Conservation (phyloP, 2,113 vertebrate genomes). For the Neolamprologus longior region DNA sequence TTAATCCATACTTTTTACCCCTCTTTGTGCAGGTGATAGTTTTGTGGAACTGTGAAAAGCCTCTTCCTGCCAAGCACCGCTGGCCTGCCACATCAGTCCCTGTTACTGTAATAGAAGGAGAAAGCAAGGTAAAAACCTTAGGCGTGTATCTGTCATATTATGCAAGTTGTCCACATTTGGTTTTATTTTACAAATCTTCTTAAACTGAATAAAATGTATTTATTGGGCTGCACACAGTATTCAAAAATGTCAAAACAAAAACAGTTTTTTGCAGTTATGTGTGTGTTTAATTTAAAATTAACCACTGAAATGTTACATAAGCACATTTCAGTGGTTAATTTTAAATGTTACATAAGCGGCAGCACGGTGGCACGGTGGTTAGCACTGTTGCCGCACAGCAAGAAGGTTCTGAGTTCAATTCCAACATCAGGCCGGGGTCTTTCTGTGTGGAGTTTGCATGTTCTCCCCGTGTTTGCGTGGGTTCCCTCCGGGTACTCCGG, state of each 20-base stretch:
- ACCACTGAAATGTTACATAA: not conserved
- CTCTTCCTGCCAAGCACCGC: conserved; percentile 91
- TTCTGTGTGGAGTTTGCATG: too few relatives aligned
- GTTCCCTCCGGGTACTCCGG: too few relatives aligned
- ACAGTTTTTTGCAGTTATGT: not conserved
- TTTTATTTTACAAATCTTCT: not conserved
- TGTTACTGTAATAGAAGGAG: conserved; percentile 89
- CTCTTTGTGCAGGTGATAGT: conserved; percentile 84
- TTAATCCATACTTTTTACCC: not conserved
- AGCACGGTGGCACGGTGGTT: too few relatives aligned
- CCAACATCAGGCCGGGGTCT: too few relatives aligned
- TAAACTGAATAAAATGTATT: not conserved
- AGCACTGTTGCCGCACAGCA: too few relatives aligned
- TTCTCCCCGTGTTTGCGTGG: too few relatives aligned
- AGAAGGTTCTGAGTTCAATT: too few relatives aligned
- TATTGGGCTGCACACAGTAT: not conserved
- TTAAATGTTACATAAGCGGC: too few relatives aligned
- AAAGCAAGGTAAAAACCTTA: conserved; percentile 77
- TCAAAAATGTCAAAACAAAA: not conserved
- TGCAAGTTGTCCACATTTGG: not conserved
- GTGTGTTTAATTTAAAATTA: not conserved
- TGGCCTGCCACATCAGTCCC: conserved; percentile 93
- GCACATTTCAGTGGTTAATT: too few relatives aligned
- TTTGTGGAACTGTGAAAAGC: conserved; percentile 98
- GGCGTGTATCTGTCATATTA: not conserved